A percentile compares a stretch with the other conserved stretches of the same genome.
phyloP scores from a whole-genome alignment of 2,888 invertebrate species.

The Thereva unica region DNA sequence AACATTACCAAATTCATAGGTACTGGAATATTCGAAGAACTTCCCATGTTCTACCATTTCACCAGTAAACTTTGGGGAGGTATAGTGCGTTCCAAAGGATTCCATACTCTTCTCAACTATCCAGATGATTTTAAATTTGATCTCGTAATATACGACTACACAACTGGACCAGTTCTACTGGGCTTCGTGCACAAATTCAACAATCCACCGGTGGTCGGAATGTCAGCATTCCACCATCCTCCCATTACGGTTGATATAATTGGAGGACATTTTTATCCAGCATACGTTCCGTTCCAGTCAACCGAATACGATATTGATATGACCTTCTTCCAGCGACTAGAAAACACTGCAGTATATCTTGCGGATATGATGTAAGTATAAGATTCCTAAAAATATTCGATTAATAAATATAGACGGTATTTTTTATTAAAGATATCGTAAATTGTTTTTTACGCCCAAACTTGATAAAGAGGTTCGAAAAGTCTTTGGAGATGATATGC shows the following conservation, averaged over 20 bases:
- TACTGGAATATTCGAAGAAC: slow-evolving; percentile 10
- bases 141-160: slow-evolving; percentile 48
- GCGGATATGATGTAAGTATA: slow-evolving; percentile 23
- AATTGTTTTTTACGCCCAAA: slow-evolving; percentile 42
- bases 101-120: slow-evolving; percentile 46
- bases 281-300: slow-evolving; percentile 44
- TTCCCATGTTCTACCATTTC: slow-evolving; percentile 36
- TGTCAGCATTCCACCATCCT: slow-evolving; percentile 44
- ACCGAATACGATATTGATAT: slow-evolving; percentile 38
- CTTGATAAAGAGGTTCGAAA: slow-evolving; percentile 44
- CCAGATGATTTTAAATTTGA: slow-evolving; percentile 50
- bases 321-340: slow-evolving; percentile 41
- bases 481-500: slow-evolving; percentile 42
- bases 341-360: slow-evolving; percentile 38
- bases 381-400: not conserved
- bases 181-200: slow-evolving; percentile 49
- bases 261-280: slow-evolving; percentile 43
- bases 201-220: slow-evolving; percentile 46
- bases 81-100: slow-evolving; percentile 44
- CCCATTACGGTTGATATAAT: slow-evolving; percentile 38
- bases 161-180: slow-evolving; percentile 45
- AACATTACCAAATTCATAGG: not conserved
- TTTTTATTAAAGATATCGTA: slow-evolving; percentile 42
- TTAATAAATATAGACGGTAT: not conserved
- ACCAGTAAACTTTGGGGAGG: slow-evolving; percentile 39